phyloP scores from a whole-genome alignment of 2,888 invertebrate genomes.

The Steinernema scapterisci region DNA sequence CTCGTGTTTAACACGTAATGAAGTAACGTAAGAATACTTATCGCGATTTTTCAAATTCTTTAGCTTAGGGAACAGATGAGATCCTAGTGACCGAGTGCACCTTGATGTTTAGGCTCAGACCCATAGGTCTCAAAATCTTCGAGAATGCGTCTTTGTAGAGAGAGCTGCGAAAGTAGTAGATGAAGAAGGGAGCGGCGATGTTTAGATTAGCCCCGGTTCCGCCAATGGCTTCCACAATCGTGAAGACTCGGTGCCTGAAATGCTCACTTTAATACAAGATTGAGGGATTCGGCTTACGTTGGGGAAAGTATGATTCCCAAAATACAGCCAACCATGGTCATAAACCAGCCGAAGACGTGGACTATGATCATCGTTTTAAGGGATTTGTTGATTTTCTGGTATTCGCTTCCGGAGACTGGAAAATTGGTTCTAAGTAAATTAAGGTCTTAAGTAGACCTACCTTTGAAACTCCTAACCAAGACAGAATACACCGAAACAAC shows the following conservation, averaged over 20 bases:
- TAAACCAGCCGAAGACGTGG: neutral
- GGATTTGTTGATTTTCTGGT: slow-evolving; percentile 6
- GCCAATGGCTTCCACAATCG: neutral
- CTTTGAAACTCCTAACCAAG: neutral
- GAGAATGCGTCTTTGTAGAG: neutral
- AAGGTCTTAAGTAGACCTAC: no score
- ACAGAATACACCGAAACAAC: neutral
- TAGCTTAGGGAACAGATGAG: no score
- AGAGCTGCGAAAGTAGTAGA: slow-evolving; percentile 23
- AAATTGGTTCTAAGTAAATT: no score
- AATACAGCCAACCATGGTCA: neutral
- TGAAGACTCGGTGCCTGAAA: neutral
- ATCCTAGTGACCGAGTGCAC: no score
- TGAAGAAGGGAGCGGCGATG: slow-evolving; percentile 14
- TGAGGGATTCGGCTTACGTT: neutral
- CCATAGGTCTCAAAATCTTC: neutral
- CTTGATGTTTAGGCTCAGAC: no score
- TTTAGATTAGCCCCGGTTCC: neutral
- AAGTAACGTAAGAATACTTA: no score
- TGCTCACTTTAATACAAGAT: neutral
- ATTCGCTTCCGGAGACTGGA: slow-evolving; percentile 10
- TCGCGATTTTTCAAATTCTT: no score
- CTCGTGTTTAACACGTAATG: no score
- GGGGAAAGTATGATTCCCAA: neutral
- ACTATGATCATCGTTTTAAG: neutral